phyloP scores from a whole-genome alignment of 2,888 invertebrate genomes.

The Plebejus melissa region DNA sequence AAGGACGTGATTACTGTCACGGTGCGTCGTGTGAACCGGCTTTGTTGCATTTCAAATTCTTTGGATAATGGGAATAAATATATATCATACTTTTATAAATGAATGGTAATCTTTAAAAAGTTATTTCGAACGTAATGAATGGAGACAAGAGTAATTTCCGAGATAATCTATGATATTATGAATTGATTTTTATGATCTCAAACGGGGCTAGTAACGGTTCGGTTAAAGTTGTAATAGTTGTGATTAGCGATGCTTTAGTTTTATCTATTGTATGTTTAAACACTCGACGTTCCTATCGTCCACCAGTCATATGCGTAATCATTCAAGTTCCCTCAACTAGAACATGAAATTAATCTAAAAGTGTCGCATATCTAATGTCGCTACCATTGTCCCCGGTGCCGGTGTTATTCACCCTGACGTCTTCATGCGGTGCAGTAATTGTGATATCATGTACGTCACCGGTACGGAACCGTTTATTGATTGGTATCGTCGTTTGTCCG shows the following conservation, averaged over 20 bases:
- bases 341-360: neutral
- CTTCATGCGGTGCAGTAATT: slow-evolving; percentile 75
- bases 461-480: slow-evolving; percentile 79
- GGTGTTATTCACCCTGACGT: slow-evolving; percentile 68
- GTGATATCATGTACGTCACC: slow-evolving; percentile 75
- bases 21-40: slow-evolving; percentile 41
- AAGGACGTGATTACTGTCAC: slow-evolving; percentile 69
- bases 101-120: slow-evolving; percentile 6
- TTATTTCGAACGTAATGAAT: slow-evolving; percentile 13
- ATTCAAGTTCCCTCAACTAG: neutral
- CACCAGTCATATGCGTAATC: neutral
- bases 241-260: neutral
- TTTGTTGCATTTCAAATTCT: slow-evolving; percentile 27
- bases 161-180: slow-evolving; percentile 12
- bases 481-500: slow-evolving; percentile 78
- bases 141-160: slow-evolving; percentile 12
- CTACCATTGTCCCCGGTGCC: slow-evolving; percentile 66
- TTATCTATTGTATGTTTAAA: neutral
- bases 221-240: neutral
- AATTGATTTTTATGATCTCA: slow-evolving; percentile 12
- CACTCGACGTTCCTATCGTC: neutral
- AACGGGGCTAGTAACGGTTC: slow-evolving; percentile 4
- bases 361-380: slow-evolving; percentile 51
- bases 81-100: slow-evolving; percentile 19
- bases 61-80: slow-evolving; percentile 15